These are phyloP conservation scores for Dinocampus coccinellae DNA, from an alignment of 2,888 invertebrate species.

Conservation along the genomic window DNA sequence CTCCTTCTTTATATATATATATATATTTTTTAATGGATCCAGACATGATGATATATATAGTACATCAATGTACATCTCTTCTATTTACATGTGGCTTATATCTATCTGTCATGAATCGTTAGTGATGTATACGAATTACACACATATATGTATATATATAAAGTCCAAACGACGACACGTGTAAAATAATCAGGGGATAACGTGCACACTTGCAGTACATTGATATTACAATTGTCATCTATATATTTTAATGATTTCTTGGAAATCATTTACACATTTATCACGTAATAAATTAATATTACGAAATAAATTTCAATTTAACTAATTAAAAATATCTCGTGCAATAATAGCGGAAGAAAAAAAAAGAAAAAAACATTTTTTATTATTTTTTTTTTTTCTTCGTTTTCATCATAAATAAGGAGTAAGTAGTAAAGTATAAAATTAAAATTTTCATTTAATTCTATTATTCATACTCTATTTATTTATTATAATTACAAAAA, in stretches of 20 bases:
- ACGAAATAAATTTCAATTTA: background rate
- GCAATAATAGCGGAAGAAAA: background rate
- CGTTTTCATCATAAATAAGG: background rate
- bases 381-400: too few species aligned
- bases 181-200: background rate
- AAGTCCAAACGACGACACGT: background rate
- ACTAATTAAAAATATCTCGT: background rate
- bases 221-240: background rate
- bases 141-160: background rate
- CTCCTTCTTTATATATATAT: background rate
- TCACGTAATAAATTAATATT: background rate
- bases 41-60: background rate
- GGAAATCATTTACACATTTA: background rate
- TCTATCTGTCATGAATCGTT: background rate
- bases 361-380: too few species aligned
- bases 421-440: too few species aligned
- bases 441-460: too few species aligned
- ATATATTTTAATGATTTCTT: background rate
- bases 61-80: background rate
- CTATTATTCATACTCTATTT: too few species aligned
- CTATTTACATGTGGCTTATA: background rate
- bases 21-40: background rate
- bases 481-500: too few species aligned
- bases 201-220: background rate
- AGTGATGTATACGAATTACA: background rate